Evolutionary conservation across 2,797 vertebrate species (phyloP), one percentile per base, ranked within the genome.

Genomic region (Rhyacichthys aspro): DNA sequence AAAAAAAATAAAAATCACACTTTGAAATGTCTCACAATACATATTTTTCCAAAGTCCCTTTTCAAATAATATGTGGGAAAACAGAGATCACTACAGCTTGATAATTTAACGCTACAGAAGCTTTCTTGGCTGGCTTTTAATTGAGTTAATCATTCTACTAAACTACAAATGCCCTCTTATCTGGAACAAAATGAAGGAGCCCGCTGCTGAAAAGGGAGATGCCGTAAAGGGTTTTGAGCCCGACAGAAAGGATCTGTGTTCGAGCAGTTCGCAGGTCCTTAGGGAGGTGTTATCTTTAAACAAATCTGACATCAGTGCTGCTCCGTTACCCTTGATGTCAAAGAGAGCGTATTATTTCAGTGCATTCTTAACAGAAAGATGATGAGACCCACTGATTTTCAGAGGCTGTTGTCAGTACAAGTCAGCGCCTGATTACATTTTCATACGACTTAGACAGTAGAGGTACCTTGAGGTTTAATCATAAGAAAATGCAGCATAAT

Each of bases 81-180:
- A 65, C 41, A 71, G 38, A 54, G 58, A 64, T 60, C 50, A 63
- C 45, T 14, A 23, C 58, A 19, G 67, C 67, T 76, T 67, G 49
- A 74, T 86, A 60, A 79, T 77, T 77, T 58, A 74, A 67, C 50
- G 56, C 16, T 64, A 84, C 43, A 63, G 74, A 86, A 70, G 72
- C 54, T 65, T 74, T 74, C 59, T 74, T 78, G 68, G 74, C 79
- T 72, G 49, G 52, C 43, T 72, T 86, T 84, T 85, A 86, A 89
- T 83, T 83, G 79, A 87, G 78, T 85, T 88, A 81, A 89, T 87
- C 59, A 76, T 80, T 85, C 76, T 78, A 84, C 83, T 85, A 84
- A 69, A 73, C 67, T 73, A 87, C 85, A 78, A 88, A 87, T 83
- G 74, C 44, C 62, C 72, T 78, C 72, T 86, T 88, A 89, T 89